Evolutionary conservation across 1,140 invertebrate genomes (phyloP), one percentile per base, ranked within the genome.

Genomic region (Drosophila seguyi): DNA sequence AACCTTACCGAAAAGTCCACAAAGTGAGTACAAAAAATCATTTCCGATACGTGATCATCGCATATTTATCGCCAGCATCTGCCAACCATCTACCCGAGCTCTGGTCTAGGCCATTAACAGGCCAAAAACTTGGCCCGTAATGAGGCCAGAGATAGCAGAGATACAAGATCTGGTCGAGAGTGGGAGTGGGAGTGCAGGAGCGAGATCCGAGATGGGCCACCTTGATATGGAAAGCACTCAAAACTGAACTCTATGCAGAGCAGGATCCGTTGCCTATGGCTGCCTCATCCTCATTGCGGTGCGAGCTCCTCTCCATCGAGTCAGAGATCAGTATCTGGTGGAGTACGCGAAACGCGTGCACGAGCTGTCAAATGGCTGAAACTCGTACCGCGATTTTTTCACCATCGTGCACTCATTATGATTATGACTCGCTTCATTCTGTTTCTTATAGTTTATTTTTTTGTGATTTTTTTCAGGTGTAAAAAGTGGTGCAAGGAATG

Each of bases 141-240:
- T 87, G 83, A 87, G 83, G 83, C 84, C 83, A 83, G 59, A 88
- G 84, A 88, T 90, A 63, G 85, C 60, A 55, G 68, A 81, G 83
- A 87, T 86, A 82, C 57, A 83, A 79, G 60, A 84, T 84, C 81
- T 84, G 50, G 29, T 29, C 52, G 44, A 16, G 50, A 78, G 75
- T 62, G 66, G 75, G 65, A 76, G 57, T 61, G 27, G 53, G 34
- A 67, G 29, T 45, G n/a, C 41, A 47, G 67, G 11, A 55, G 67
- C 69, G 5, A 36, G 5, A 36, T 41, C 34, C 55, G 7, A 85
- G 84, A 88, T 88, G 75, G 63, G 50, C 57, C 79, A 65, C 73
- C 50, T 80, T 57, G 84, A 88, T 88, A 88, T 88, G 84, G 84
- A 81, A 90, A 84, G 84, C 84, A 88, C 84, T 88, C 84, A 88